These are phyloP conservation scores for Tupaia tana DNA, from an alignment of 2,113 vertebrate species.

Conservation along the genomic window DNA sequence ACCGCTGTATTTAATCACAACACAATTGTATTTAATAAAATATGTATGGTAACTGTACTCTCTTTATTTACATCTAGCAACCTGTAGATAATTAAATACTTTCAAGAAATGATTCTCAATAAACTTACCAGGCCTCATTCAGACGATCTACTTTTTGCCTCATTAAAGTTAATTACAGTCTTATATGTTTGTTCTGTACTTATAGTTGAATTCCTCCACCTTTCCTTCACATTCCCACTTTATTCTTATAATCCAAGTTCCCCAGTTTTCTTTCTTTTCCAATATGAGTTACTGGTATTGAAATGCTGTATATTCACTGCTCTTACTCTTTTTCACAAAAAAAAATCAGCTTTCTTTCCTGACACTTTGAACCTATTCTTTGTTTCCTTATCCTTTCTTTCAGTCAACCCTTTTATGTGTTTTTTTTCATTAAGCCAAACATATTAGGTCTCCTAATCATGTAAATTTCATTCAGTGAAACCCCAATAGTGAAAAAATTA, in stretches of 20 bases:
- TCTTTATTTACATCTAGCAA: background rate
- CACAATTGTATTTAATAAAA: background rate
- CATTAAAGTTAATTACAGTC: background rate
- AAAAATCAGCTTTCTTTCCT: slow-evolving; percentile 9
- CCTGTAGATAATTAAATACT: background rate
- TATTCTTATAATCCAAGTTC: background rate
- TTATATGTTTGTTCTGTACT: background rate
- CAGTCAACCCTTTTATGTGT: background rate
- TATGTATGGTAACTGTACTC: background rate
- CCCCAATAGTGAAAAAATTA: background rate
- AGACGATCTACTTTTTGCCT: background rate
- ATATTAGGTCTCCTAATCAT: background rate
- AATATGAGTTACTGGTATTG: background rate
- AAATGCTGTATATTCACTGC: background rate
- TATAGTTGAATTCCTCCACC: background rate
- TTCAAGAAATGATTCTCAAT: background rate
- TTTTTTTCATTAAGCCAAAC: background rate
- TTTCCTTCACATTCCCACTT: background rate
- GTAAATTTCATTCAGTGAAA: slow-evolving; percentile 24
- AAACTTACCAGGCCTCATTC: slow-evolving; percentile 15
- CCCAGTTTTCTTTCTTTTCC: background rate
- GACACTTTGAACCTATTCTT: background rate
- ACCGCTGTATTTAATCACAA: background rate
- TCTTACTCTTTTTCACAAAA: background rate
- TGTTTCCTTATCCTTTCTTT: background rate